phyloP scores from a whole-genome alignment of 2,888 invertebrate species.

The Aphodius sticticus region DNA sequence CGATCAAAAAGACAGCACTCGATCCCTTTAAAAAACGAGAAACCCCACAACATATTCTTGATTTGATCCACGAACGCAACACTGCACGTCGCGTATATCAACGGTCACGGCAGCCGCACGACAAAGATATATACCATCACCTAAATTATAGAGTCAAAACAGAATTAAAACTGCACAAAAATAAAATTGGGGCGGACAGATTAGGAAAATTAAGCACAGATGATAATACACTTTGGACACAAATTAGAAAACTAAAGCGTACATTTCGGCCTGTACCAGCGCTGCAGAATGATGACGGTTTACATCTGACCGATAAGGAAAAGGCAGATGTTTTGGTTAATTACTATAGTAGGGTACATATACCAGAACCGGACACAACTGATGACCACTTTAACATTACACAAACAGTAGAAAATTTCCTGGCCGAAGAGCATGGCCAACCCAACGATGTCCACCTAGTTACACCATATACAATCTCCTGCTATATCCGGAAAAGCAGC shows the following conservation, averaged over 20 bases:
- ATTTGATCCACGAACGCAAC: neutral
- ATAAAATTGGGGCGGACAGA: too few relatives aligned
- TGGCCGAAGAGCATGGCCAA: neutral
- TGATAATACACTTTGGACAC: too few relatives aligned
- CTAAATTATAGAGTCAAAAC: neutral
- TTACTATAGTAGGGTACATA: neutral
- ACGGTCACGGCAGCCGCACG: neutral
- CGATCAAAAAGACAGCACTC: neutral
- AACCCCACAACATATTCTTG: neutral
- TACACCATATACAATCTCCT: neutral
- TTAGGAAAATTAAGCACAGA: too few relatives aligned
- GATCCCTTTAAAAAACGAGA: neutral
- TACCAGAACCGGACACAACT: slow-evolving; percentile 6
- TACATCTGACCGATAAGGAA: neutral
- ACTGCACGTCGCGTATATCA: neutral
- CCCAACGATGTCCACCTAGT: neutral
- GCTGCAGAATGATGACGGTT: too few relatives aligned
- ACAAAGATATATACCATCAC: neutral
- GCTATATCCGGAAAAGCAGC: neutral
- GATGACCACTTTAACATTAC: neutral
- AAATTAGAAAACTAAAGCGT: too few relatives aligned
- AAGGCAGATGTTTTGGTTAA: neutral
- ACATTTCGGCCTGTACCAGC: too few relatives aligned
- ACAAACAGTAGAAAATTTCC: neutral
- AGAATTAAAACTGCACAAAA: neutral